A percentile compares a stretch with the other conserved stretches of the same genome.
These are phyloP conservation scores for Apus apus DNA, from an alignment of 2,113 vertebrate species.

Conservation along the genomic window DNA sequence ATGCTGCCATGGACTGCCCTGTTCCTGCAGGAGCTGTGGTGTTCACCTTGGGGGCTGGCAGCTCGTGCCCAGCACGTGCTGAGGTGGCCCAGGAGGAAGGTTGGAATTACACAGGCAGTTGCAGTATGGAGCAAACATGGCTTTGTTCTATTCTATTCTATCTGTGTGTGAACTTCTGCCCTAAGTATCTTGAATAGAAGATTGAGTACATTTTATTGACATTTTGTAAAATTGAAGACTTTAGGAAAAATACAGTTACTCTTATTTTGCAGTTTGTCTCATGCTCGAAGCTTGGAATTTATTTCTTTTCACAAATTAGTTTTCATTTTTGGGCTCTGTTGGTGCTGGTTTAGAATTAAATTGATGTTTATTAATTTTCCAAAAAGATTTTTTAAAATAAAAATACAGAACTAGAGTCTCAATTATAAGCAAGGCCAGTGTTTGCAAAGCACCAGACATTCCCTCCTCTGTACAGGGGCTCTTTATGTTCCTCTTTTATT, in stretches of 20 bases:
- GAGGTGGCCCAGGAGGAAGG: background rate
- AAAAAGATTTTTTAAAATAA: background rate
- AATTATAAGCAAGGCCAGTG: background rate
- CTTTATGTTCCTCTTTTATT: background rate
- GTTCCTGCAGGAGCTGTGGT: background rate
- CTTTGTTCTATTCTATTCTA: background rate
- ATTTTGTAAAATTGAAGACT: background rate
- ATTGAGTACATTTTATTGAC: background rate
- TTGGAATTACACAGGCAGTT: background rate
- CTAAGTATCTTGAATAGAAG: background rate
- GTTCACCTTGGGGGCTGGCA: background rate
- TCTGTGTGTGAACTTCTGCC: background rate
- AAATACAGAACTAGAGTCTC: background rate
- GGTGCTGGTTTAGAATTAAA: background rate
- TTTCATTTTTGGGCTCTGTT: background rate
- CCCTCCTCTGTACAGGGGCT: background rate
- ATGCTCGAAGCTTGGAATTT: background rate
- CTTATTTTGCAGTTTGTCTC: background rate
- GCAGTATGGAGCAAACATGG: background rate
- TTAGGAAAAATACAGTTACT: background rate
- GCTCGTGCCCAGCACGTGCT: background rate
- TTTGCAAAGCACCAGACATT: background rate
- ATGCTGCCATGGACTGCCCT: rapidly evolving
- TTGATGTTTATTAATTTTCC: background rate
- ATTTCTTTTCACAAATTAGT: background rate